Percentiles rank a stretch among this genome's conserved stretches.
These are phyloP conservation scores for Lindbergichthys nudifrons DNA, from an alignment of 2,797 vertebrate species.

Conservation along the genomic window DNA sequence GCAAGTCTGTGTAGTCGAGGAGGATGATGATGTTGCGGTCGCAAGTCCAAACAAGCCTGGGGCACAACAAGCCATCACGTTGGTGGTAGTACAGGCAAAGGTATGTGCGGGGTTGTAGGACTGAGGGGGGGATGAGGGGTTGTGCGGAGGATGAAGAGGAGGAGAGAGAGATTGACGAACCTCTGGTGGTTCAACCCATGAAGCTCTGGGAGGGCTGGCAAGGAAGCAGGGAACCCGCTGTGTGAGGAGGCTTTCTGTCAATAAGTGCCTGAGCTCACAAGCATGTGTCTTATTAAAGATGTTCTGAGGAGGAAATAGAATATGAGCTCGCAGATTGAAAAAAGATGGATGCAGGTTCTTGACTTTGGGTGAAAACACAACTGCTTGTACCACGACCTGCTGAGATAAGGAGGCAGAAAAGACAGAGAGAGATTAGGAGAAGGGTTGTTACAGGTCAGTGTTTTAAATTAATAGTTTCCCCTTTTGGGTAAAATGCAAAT, in stretches of 20 bases:
- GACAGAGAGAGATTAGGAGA: constrained; percentile 29
- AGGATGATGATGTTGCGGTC: constrained; percentile 80
- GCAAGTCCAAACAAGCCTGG: constrained; percentile 82
- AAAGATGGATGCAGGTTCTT: constrained; percentile 55
- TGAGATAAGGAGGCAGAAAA: constrained; percentile 29
- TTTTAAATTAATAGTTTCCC: not conserved
- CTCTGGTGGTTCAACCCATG: constrained; percentile 85
- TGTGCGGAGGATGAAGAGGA: constrained; percentile 49
- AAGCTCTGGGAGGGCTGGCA: constrained; percentile 66
- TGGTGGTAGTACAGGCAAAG: constrained; percentile 54
- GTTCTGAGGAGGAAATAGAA: constrained; percentile 46
- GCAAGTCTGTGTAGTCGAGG: constrained; percentile 61
- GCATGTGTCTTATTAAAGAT: constrained; percentile 65
- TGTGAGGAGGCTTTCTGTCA: constrained; percentile 53
- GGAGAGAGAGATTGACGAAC: constrained; percentile 76
- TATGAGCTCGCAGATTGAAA: constrained; percentile 23
- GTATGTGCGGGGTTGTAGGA: constrained; percentile 41
- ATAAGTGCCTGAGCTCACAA: constrained; percentile 52
- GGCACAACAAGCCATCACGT: constrained; percentile 81
- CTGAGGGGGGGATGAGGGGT: constrained; percentile 45
- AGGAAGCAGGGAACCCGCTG: constrained; percentile 67
- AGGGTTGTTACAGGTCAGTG: constrained; percentile 20
- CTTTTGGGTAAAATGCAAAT: not conserved
- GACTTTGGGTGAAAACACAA: constrained; percentile 59
- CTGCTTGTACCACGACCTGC: constrained; percentile 67